These are phyloP conservation scores for Eristalis intricaria DNA, from an alignment of 2,888 invertebrate species.

Conservation along the genomic window DNA sequence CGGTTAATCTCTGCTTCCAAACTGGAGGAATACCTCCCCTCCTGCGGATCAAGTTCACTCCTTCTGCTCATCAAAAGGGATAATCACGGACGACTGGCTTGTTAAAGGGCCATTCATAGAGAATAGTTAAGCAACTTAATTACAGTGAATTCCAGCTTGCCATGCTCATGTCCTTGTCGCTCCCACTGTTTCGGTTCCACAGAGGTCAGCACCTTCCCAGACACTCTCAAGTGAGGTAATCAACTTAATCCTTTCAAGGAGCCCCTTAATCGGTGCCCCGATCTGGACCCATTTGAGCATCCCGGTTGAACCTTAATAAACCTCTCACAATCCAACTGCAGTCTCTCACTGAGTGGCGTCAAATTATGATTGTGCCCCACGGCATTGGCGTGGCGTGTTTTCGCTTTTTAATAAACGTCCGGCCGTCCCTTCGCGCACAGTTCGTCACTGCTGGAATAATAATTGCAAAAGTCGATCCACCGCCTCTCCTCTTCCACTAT, in stretches of 20 bases:
- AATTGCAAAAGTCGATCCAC: background rate
- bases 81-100: background rate
- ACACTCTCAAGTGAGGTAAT: background rate
- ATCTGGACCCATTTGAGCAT: background rate
- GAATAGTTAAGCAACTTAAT: background rate
- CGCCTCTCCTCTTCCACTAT: background rate
- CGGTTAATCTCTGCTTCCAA: background rate
- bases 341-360: background rate
- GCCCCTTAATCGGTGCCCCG: background rate
- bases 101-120: background rate
- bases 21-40: background rate
- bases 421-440: background rate
- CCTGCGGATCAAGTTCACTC: background rate
- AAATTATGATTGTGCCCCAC: background rate
- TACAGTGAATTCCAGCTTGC: background rate
- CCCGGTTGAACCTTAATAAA: background rate
- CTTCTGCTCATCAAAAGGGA: too few species aligned
- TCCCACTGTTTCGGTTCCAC: background rate
- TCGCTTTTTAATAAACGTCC: background rate
- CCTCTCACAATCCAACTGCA: background rate
- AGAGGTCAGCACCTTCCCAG: background rate
- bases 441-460: background rate
- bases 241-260: background rate
- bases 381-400: background rate
- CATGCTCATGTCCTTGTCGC: background rate